Evolutionary conservation across 2,797 vertebrate species (phyloP).

Genomic region (Hydrocynus forskahlii): DNA sequence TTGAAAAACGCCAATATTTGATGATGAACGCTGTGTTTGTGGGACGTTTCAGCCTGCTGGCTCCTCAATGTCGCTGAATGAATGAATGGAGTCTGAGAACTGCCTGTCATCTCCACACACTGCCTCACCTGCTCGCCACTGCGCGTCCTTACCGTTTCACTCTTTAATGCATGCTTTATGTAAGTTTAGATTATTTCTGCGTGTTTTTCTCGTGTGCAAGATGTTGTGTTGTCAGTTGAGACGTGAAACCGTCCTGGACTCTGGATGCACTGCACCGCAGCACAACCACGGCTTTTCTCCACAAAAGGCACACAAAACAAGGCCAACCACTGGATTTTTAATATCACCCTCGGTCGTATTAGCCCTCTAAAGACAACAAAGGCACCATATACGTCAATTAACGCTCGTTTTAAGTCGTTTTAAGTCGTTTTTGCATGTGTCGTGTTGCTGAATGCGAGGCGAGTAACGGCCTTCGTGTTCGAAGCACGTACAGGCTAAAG

Average conservation of each 20-base stretch:
- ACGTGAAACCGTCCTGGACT: neutral
- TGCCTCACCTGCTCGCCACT: conserved; percentile 8
- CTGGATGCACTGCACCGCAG: neutral
- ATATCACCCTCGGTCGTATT: neutral
- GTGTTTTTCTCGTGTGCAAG: neutral
- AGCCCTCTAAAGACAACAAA: neutral
- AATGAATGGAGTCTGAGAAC: conserved; percentile 46
- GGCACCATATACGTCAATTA: neutral
- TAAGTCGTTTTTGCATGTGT: neutral
- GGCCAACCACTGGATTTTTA: neutral
- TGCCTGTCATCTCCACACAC: conserved; percentile 1
- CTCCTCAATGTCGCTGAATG: conserved; percentile 41
- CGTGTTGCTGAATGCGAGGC: neutral
- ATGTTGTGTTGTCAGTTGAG: neutral
- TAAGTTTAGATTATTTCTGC: neutral
- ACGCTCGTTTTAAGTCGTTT: neutral
- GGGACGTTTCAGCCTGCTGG: conserved; percentile 33
- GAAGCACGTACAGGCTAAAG: neutral
- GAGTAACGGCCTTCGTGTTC: conserved; percentile 1
- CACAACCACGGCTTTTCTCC: conserved; percentile 10
- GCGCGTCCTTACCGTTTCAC: neutral
- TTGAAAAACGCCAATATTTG: too few species aligned
- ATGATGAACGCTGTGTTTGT: neutral
- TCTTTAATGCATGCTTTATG: neutral
- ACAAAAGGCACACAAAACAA: neutral